A percentile compares a stretch with the other conserved stretches of the same genome.
phyloP scores from a whole-genome alignment of 1,140 invertebrate genomes.

The Bombus waltoni region DNA sequence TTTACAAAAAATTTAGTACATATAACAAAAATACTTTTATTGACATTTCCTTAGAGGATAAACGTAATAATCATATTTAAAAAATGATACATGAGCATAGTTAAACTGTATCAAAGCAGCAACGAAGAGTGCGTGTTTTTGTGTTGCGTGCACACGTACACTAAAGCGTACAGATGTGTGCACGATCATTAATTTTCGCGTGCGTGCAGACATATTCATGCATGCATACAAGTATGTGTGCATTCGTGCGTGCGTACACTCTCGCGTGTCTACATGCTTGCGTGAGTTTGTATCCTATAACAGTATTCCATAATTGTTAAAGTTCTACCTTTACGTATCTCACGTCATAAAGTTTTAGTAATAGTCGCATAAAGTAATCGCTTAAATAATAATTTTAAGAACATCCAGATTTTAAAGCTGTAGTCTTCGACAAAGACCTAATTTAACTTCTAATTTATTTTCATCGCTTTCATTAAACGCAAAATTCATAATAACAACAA shows the following conservation, averaged over 20 bases:
- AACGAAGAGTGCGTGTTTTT: not conserved
- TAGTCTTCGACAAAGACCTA: not conserved
- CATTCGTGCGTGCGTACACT: slow-evolving; percentile 41
- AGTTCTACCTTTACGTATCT: slow-evolving; percentile 44
- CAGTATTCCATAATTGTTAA: slow-evolving; percentile 63
- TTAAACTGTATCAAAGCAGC: not conserved
- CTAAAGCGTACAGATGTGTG: not conserved
- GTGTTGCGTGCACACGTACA: slow-evolving; percentile 23
- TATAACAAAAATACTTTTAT: not conserved
- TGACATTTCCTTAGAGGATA: not conserved
- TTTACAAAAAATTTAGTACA: not conserved
- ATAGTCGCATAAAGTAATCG: not conserved
- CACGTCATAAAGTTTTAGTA: slow-evolving; percentile 4
- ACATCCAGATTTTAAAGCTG: not conserved
- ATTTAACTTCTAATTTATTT: not conserved
- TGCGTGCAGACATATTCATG: slow-evolving; percentile 15
- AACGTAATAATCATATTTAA: not conserved
- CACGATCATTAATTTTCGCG: slow-evolving; percentile 19
- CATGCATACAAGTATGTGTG: slow-evolving; percentile 15
- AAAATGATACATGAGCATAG: not conserved
- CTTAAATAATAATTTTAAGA: not conserved
- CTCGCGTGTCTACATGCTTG: slow-evolving; percentile 62
- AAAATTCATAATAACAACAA: too few relatives aligned
- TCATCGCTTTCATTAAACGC: not conserved
- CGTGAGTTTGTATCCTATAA: slow-evolving; percentile 60